These are phyloP conservation scores for Menidia beryllina DNA, from an alignment of 2,113 vertebrate species.

Conservation along the genomic window DNA sequence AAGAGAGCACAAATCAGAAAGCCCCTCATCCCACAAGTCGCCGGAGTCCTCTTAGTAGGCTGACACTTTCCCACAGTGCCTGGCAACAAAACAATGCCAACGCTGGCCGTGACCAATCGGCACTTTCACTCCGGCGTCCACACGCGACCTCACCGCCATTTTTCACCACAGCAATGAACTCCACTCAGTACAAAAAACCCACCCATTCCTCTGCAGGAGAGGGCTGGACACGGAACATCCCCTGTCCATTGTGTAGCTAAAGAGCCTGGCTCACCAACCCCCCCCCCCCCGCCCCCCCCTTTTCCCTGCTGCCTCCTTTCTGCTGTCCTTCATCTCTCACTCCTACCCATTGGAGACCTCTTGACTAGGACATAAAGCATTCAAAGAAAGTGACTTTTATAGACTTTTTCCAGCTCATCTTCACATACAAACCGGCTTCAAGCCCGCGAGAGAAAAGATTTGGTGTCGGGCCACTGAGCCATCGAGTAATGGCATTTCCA, in stretches of 20 bases:
- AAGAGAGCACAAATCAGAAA: constrained; percentile 86
- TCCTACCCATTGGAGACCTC: constrained; percentile 85
- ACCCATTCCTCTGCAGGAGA: constrained; percentile 77
- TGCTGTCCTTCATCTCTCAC: constrained; percentile 87
- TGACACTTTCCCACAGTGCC: constrained; percentile 88
- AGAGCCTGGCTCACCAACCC: constrained; percentile 76
- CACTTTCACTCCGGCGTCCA: constrained; percentile 95
- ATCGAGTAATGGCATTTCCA: constrained; percentile 76
- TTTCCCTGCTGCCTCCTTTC: too few relatives aligned
- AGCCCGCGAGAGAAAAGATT: constrained; percentile 91
- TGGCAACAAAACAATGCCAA: constrained; percentile 86
- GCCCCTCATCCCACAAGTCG: constrained; percentile 83
- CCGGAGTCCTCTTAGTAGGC: constrained; percentile 84
- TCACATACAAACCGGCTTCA: constrained; percentile 90
- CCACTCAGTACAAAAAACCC: constrained; percentile 72
- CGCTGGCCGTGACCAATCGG: constrained; percentile 92
- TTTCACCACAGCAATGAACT: constrained; percentile 96
- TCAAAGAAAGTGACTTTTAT: constrained; percentile 99
- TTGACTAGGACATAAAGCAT: constrained; percentile 94
- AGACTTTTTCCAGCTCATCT: constrained; percentile 99
- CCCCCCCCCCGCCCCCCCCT: too few relatives aligned
- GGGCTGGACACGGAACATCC: constrained; percentile 81
- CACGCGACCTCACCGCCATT: constrained; percentile 96
- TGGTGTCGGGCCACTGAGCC: constrained; percentile 87
- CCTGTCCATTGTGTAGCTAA: constrained; percentile 76